Base-by-base conservation (phyloP, 1,140 invertebrate genomes). In the Anastrepha obliqua region DNA sequence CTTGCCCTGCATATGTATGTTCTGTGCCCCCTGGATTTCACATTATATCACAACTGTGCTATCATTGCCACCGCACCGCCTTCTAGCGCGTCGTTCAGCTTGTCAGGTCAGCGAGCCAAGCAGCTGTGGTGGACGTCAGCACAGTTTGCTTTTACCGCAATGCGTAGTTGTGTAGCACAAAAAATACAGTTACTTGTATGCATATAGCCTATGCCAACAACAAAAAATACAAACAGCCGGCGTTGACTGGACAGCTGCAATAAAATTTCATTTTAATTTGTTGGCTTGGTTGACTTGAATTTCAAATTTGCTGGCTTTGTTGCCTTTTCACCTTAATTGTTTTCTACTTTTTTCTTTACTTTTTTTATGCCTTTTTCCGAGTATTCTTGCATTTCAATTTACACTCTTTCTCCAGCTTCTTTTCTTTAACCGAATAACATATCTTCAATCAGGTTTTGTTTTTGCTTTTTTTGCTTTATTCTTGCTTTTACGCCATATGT, bases 181-280 rank as follows among this genome's bases (percentile, higher is more conserved):
- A 55, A 55, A 55, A 55, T 8, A 55, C 2, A 55, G 11, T 1
- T 0, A 55, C 51, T 29, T 29, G 29, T 29, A 55, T 55, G 11
- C 51, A 55, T 55, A 55, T 55, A 55, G 11, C 6, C 6, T 8
- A 55, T 8, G 51, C 29, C 51, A 55, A 11, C 51, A 55, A 55
- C 51, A 55, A 55, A 6, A 55, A 55, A 6, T 8, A 8, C 51
- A 55, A 55, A 55, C 11, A 11, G 51, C 11, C 51, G 6, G 51
- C 51, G 11, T 55, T 8, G 6, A 55, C 51, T 55, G 42, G 39
- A 47, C 42, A 74, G 67, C 67, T 74, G 67, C 67, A 44, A 74
- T 74, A 74, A 74, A 74, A 44, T 74, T 74, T 74, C 67, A 74
- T 74, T 74, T 74, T 74, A 74, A 44, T 74, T 74, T 74, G 67